Conservation (phyloP, 1,140 invertebrate genomes). For the Drosophila subpulchrella region DNA sequence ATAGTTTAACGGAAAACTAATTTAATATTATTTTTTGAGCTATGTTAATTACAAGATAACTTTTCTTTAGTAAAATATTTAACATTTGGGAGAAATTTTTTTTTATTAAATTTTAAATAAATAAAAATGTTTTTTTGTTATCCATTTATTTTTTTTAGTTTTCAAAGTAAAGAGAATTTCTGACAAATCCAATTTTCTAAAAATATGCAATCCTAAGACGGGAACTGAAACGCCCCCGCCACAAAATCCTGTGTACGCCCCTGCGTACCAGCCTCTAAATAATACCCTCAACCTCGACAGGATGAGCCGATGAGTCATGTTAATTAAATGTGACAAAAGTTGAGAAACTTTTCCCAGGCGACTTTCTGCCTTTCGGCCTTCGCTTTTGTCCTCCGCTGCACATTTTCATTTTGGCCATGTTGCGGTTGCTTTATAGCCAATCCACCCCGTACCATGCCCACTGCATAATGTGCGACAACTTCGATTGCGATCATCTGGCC, state of each 20-base stretch:
- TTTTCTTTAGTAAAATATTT: too few species aligned
- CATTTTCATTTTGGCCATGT: constrained; percentile 54
- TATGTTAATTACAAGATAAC: too few species aligned
- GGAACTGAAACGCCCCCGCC: neutral
- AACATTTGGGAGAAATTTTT: too few species aligned
- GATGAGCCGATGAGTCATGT: constrained; percentile 71
- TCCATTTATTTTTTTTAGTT: too few species aligned
- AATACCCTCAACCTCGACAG: neutral
- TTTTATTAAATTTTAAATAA: too few species aligned
- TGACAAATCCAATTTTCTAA: too few species aligned
- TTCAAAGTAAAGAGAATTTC: too few species aligned
- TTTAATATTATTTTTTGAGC: too few species aligned
- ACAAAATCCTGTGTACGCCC: neutral
- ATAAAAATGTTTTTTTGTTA: too few species aligned
- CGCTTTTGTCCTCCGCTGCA: constrained; percentile 34
- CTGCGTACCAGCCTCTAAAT: neutral
- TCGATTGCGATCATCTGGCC: constrained; percentile 66
- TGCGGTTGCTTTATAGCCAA: constrained; percentile 41
- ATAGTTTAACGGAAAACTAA: neutral
- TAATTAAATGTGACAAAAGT: constrained; percentile 78
- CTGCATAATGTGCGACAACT: constrained; percentile 53
- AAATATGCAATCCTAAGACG: too few species aligned
- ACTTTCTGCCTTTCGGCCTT: constrained; percentile 1
- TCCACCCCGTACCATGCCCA: neutral
- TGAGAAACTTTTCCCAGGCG: constrained; percentile 49